A percentile compares a stretch with the other conserved stretches of the same genome.
Conservation (phyloP, 2,113 vertebrate genomes). For the Callipepla squamata region DNA sequence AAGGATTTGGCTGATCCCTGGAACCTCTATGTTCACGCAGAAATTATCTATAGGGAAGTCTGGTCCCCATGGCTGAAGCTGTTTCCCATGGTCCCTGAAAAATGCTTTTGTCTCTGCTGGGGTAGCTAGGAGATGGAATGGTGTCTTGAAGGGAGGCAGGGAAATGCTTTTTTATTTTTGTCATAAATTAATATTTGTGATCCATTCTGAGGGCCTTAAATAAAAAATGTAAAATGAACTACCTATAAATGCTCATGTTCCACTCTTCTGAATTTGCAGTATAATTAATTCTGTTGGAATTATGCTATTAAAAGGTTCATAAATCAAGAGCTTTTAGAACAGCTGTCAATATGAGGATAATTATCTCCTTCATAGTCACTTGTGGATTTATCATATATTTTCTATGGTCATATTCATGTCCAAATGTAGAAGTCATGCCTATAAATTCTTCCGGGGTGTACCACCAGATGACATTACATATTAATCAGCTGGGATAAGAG, state of each 20-base stretch:
- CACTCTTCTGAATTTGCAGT: neutral
- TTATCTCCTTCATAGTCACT: neutral
- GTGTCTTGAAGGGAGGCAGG: neutral
- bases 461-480: neutral
- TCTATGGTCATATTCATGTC: neutral
- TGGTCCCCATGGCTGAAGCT: neutral
- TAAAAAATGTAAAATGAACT: neutral
- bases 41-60: neutral
- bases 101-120: neutral
- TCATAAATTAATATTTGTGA: neutral
- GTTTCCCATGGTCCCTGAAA: neutral
- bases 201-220: neutral
- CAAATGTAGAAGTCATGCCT: neutral
- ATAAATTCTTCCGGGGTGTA: neutral
- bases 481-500: neutral
- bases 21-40: neutral
- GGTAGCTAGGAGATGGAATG: neutral
- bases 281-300: slow-evolving; percentile 21
- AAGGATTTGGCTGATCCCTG: neutral
- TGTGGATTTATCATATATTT: slow-evolving; percentile 4
- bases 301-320: neutral
- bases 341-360: neutral
- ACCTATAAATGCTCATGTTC: neutral
- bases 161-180: neutral
- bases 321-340: neutral